Base-by-base conservation (phyloP, 2,888 invertebrate genomes). In the Shargacucullia verbasci region DNA sequence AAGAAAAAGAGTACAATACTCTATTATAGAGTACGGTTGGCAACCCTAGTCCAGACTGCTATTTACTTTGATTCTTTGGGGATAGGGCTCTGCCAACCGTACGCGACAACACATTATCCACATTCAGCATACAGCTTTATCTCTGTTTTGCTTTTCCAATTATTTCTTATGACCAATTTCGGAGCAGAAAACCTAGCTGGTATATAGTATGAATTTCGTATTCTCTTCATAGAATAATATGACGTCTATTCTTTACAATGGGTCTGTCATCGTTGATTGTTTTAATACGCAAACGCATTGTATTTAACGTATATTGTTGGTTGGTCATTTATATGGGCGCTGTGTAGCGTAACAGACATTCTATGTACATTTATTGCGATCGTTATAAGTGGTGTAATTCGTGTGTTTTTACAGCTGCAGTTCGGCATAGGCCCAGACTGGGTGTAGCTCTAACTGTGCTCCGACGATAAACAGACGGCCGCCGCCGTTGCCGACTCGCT, bases 401-500 rank as follows among this genome's bases (percentile, higher is more conserved):
- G 81, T 81, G 82, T 91, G 87, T 92, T 92, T 92, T 91, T 88
- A 91, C 91, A 92, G 92, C 91, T 92, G 92, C 90, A 92, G 80
- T 87, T 86, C 82, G 81, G 84, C 85, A 84, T 85, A 88, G 88
- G 83, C 87, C 75, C 83, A 84, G 86, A 80, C 85, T 85, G 83
- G 83, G 81, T 86, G 82, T 87, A 89, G 89, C 83, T 90, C 84
- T 89, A 88, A 89, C 90, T 90, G 89, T 85, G 84, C 76, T 81
- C 82, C 79, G 92, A 94, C 92, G 91, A 91, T 92, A 93, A 93
- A 91, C 93, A 94, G 93, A 91, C 91, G 86, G 87, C 87, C 83
- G 82, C 87, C 83, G 82, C 85, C 79, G 86, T 87, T 89, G 85
- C 92, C 86, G 88, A 85, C 85, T 83, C 84, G 92, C 88, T 91